Conservation (phyloP, 2,888 invertebrate genomes). For the Sesia bembeciformis region DNA sequence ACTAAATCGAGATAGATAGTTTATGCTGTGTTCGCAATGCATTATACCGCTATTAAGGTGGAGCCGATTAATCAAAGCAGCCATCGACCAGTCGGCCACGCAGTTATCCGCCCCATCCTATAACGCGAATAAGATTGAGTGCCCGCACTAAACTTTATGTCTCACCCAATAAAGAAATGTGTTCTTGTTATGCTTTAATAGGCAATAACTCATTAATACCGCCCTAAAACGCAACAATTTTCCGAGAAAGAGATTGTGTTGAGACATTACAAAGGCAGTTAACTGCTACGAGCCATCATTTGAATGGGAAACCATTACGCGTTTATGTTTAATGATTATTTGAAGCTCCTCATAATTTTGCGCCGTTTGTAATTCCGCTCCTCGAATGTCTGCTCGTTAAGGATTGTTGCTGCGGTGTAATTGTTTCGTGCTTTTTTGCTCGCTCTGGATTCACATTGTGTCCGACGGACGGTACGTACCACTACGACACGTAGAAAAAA, state of each 20-base stretch:
- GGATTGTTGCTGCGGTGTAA: conserved; percentile 39
- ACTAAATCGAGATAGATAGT: too few species aligned
- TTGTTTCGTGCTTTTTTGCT: conserved; percentile 36
- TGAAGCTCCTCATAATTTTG: conserved; percentile 62
- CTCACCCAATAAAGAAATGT: conserved; percentile 42
- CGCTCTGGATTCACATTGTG: conserved; percentile 14
- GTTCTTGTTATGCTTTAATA: conserved; percentile 54
- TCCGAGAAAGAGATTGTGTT: conserved; percentile 56
- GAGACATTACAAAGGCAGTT: conserved; percentile 60
- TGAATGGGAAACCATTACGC: conserved; percentile 63
- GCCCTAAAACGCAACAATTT: conserved; percentile 58
- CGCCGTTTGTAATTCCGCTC: conserved; percentile 47
- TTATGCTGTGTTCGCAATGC: conserved; percentile 5
- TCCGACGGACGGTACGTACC: conserved; percentile 1
- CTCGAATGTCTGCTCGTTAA: conserved; percentile 45
- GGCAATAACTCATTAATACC: conserved; percentile 64
- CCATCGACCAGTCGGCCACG: conserved; percentile 11
- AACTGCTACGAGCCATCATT: conserved; percentile 62
- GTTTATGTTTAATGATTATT: conserved; percentile 70
- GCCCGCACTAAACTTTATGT: conserved; percentile 29
- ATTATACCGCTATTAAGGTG: conserved; percentile 19
- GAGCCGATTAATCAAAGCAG: conserved; percentile 33
- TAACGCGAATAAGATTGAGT: conserved; percentile 22
- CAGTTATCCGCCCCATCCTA: conserved; percentile 12
- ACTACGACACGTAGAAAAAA: conserved; percentile 16